Evolutionary conservation across 2,797 vertebrate genomes (phyloP).

Genomic region (Carcharodon carcharias): DNA sequence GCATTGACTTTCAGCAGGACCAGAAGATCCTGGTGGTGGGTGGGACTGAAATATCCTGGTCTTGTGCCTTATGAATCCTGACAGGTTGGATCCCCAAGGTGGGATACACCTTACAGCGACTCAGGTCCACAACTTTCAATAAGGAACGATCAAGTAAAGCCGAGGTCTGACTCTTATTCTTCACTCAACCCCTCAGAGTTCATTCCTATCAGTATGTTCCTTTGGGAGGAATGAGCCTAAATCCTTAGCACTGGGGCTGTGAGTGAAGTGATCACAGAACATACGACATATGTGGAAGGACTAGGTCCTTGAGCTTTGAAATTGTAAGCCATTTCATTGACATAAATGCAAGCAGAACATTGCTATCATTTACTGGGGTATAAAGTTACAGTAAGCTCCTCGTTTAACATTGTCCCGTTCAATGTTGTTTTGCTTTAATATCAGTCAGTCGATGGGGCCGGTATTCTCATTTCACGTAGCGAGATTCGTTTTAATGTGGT

Average conservation of each 20-base stretch:
- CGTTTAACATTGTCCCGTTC: no score
- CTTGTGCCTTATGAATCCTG: background rate
- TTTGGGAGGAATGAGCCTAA: background rate
- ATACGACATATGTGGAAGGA: background rate
- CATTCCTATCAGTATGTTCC: background rate
- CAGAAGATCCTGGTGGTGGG: no score
- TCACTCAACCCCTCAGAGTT: background rate
- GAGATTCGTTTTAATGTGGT: no score
- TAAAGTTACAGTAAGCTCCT: background rate
- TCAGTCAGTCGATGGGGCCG: no score
- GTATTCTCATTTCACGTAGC: no score
- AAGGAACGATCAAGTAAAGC: background rate
- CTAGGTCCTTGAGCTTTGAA: background rate
- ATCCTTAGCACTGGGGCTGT: background rate
- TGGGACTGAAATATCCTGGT: no score
- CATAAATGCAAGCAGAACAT: background rate
- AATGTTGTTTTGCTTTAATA: no score
- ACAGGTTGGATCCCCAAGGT: background rate
- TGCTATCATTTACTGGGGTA: background rate
- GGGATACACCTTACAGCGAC: background rate
- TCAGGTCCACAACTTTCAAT: background rate
- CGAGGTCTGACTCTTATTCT: background rate
- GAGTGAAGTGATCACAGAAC: background rate
- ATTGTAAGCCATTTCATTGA: background rate
- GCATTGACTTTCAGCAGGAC: no score